These are phyloP conservation scores for Taenioides sp. DNA, from an alignment of 2,797 vertebrate genomes.

Conservation along the genomic window DNA sequence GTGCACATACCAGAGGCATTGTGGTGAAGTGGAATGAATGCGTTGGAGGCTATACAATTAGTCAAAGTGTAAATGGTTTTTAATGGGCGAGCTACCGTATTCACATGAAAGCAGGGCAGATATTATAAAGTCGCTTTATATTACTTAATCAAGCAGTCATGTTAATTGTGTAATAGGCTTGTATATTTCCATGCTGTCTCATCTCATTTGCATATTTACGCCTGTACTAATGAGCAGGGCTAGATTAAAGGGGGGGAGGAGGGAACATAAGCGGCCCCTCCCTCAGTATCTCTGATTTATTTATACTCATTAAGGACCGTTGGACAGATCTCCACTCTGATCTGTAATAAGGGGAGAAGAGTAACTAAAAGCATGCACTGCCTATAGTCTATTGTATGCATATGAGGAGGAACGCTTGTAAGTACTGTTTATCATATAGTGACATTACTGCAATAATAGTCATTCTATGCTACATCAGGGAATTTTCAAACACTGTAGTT, in stretches of 20 bases:
- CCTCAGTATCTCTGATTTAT: constrained; percentile 65
- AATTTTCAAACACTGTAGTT: background rate
- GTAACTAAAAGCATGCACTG: constrained; percentile 34
- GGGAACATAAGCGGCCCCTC: constrained; percentile 38
- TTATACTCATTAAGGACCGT: constrained; percentile 46
- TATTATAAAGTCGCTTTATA: constrained; percentile 59
- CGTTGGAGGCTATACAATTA: constrained; percentile 26
- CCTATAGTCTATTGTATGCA: constrained; percentile 6
- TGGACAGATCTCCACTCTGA: constrained; percentile 37
- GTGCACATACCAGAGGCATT: background rate
- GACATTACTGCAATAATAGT: background rate
- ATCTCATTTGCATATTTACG: constrained; percentile 73
- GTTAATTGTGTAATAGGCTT: constrained; percentile 74
- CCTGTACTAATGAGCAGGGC: constrained; percentile 63
- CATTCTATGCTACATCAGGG: background rate
- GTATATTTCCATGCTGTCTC: constrained; percentile 70
- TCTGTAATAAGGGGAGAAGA: constrained; percentile 29
- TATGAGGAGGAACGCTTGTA: constrained; percentile 10
- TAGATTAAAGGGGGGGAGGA: constrained; percentile 56
- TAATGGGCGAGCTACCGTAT: constrained; percentile 34
- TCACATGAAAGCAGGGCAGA: constrained; percentile 28
- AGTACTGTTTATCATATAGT: background rate
- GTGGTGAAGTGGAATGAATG: background rate
- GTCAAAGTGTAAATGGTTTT: constrained; percentile 40
- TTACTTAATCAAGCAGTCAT: constrained; percentile 71